These are phyloP conservation scores for Exocentrus adspersus DNA, from an alignment of 2,888 invertebrate genomes.

Conservation along the genomic window DNA sequence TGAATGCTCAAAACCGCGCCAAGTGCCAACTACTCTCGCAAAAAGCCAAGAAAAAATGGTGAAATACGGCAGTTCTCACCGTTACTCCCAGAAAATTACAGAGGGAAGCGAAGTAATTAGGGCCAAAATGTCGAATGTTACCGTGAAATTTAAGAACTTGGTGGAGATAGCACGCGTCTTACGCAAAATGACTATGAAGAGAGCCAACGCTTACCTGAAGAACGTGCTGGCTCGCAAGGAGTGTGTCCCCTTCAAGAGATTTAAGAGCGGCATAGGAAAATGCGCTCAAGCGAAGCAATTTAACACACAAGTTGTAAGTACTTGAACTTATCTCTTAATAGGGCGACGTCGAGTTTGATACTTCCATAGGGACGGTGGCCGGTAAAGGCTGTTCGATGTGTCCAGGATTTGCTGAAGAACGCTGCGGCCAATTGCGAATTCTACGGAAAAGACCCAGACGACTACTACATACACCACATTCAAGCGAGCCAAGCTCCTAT, in stretches of 20 bases:
- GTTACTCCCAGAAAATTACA: conserved; percentile 67
- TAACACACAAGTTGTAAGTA: conserved; percentile 71
- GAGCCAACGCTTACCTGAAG: conserved; percentile 79
- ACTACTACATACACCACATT: conserved; percentile 83
- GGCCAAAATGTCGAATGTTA: conserved; percentile 79
- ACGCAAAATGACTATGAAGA: conserved; percentile 76
- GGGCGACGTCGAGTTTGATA: neutral
- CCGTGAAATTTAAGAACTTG: conserved; percentile 87
- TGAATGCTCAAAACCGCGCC: neutral
- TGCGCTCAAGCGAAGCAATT: conserved; percentile 82
- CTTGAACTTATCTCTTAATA: neutral
- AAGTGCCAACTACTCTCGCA: neutral
- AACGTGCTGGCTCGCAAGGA: conserved; percentile 81
- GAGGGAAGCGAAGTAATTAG: conserved; percentile 60
- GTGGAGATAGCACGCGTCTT: conserved; percentile 81
- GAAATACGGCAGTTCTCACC: conserved; percentile 29
- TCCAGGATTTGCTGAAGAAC: conserved; percentile 80
- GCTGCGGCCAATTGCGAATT: conserved; percentile 85
- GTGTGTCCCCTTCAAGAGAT: conserved; percentile 82
- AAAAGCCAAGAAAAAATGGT: too few relatives aligned
- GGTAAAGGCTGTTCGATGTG: conserved; percentile 81
- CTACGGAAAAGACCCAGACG: conserved; percentile 80
- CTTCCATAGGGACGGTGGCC: conserved; percentile 76
- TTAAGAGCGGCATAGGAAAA: conserved; percentile 80
- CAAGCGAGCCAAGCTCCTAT: conserved; percentile 83